A percentile compares a stretch with the other conserved stretches of the same genome.
Evolutionary conservation across 1,140 invertebrate species (phyloP).

Genomic region (Pogonognathellus flavescens): DNA sequence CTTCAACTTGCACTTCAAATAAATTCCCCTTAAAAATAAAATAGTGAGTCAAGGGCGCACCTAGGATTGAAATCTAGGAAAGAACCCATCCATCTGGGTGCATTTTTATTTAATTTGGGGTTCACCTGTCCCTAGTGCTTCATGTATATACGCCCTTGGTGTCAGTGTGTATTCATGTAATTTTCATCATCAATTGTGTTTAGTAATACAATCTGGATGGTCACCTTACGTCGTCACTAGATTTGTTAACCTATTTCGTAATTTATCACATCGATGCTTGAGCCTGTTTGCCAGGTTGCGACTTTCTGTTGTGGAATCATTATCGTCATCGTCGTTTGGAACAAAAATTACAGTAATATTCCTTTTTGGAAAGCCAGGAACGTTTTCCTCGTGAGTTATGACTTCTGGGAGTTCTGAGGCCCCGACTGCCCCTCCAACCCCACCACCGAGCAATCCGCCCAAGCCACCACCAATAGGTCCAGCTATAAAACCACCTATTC

Average conservation of each 20-base stretch:
- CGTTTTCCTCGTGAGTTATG: background rate
- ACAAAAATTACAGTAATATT: background rate
- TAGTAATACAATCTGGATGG: too few species aligned
- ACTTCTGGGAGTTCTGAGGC: background rate
- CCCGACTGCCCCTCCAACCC: background rate
- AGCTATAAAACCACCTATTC: slow-evolving; percentile 33
- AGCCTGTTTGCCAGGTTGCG: background rate
- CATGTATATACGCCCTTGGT: too few species aligned
- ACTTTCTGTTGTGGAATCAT: background rate
- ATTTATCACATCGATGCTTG: background rate
- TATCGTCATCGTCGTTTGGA: background rate
- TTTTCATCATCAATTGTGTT: too few species aligned
- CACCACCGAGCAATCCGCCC: slow-evolving; percentile 7
- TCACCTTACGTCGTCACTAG: too few species aligned
- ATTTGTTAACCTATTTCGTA: background rate
- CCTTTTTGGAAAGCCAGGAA: background rate
- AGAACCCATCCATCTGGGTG: too few species aligned
- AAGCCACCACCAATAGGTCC: slow-evolving; percentile 38
- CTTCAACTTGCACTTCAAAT: too few species aligned
- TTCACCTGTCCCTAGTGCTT: too few species aligned
- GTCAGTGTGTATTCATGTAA: too few species aligned
- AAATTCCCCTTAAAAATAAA: too few species aligned
- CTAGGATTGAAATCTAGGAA: too few species aligned
- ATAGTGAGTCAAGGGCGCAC: too few species aligned
- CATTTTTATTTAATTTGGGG: too few species aligned